Evolutionary conservation across 2,113 vertebrate genomes (phyloP), one percentile per base, ranked within the genome.

Genomic region (Takifugu bimaculatus): DNA sequence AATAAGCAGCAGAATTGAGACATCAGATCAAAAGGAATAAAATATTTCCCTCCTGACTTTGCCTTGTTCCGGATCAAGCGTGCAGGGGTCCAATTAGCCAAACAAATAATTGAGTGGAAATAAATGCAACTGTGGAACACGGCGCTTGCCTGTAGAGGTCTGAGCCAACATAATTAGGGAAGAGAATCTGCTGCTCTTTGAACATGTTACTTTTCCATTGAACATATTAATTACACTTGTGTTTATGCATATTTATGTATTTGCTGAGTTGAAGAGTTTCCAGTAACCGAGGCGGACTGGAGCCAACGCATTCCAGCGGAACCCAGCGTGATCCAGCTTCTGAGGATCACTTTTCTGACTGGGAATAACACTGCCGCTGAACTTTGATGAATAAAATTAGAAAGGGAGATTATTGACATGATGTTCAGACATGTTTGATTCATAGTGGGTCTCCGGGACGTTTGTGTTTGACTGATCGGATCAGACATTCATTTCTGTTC

Each of bases 31-130:
- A 91, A 88, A 74, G 79, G 80, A 82, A 83, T 81, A 81, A 77
- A 87, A 82, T 80, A 89, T 89, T 85, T 89, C 86, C 86, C 83
- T 50, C 65, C 72, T 79, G 85, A 83, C 78, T 79, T 49, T 75
- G 72, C 77, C 82, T 77, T 75, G 80, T 80, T 84, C 75, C 44
- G 66, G 71, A 71, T 80, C 25, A 58, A 81, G 74, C 72, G 72
- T 85, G 78, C 78, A 73, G 82, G 80, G 75, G 76, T 88, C 82
- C 79, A 89, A 89, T 90, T 87, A 89, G 62, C 51, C 69, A 82
- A 87, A 87, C 82, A 88, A 88, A 90, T 88, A 88, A 87, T 86
- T 88, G 79, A 89, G 85, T 79, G 87, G 82, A 87, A 89, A 88
- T 86, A 88, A 89, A 87, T 81, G 75, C 78, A 84, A 87, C 73